Base-by-base conservation (phyloP, 2,888 invertebrate species). In the Spilarctia lutea region DNA sequence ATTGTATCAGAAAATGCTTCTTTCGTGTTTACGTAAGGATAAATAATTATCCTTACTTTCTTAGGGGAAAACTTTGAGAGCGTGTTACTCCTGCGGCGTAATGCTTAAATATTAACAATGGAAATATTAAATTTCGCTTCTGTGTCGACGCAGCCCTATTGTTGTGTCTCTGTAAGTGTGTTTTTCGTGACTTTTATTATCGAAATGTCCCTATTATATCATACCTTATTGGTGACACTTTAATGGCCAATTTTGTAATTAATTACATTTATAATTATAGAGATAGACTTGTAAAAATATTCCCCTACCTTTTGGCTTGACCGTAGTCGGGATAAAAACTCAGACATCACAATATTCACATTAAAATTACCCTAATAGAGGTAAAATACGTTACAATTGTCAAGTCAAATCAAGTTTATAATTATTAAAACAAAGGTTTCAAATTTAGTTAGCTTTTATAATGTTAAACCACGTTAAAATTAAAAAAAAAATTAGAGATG, bases 31-130 rank as follows among this genome's bases (percentile, higher is more conserved):
- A 79, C 82, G 78, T 86, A 83, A 82, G 86, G 83, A 88, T 89
- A 89, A 90, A 90, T 89, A 90, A 90, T 90, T 90, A 89, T 88
- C 87, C 84, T 82, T 88, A 90, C 90, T 90, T 90, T 91, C 89
- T 90, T 90, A 85, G 90, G 91, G 90, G 91, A 85, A 88, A 91
- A 89, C 81, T 91, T 90, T 84, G 78, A 75, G 78, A 84, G 90
- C 87, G 85, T 88, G 85, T 85, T 87, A 80, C 86, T 87, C 91
- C 89, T 81, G 86, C 80, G 91, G 91, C 90, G 87, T 83, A 84
- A 83, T 87, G 78, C 82, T 87, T 81, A 86, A 89, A 88, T 88
- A 89, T 89, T 89, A 90, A 89, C 88, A 88, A 86, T 87, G 86
- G 87, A 87, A 88, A 88, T 90, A 90, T 90, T 89, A 90, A 88